phyloP scores from a whole-genome alignment of 2,113 vertebrate species.

The Lonchura striata region DNA sequence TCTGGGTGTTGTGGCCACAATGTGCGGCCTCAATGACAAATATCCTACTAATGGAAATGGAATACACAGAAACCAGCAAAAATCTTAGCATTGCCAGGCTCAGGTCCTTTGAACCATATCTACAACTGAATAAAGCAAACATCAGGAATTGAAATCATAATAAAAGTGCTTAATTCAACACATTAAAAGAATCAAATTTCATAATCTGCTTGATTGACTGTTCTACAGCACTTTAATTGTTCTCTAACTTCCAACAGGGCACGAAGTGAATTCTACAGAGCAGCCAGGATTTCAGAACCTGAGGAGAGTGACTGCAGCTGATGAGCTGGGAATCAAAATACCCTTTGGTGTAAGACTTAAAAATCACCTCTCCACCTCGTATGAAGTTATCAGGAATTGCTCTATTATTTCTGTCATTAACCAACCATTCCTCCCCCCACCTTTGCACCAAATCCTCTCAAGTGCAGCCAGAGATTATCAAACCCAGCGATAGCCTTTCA shows the following conservation, averaged over 20 bases:
- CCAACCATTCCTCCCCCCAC: background rate
- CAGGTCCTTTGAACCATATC: background rate
- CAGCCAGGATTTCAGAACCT: conserved; percentile 3
- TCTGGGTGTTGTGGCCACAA: background rate
- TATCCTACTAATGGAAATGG: background rate
- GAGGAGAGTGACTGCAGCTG: background rate
- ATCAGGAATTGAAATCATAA: background rate
- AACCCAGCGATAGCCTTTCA: conserved; percentile 64
- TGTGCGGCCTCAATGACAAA: background rate
- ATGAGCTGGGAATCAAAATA: background rate
- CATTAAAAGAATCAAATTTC: conserved; percentile 33
- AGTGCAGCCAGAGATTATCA: conserved; percentile 67
- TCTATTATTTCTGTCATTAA: conserved; percentile 65
- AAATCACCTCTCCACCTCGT: background rate
- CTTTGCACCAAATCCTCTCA: conserved; percentile 39
- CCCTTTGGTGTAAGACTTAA: background rate
- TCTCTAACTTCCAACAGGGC: background rate
- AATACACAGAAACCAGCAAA: background rate
- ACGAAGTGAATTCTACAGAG: background rate
- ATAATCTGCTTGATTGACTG: conserved; percentile 41
- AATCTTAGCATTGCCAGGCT: background rate
- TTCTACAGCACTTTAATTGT: background rate
- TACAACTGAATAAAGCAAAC: background rate
- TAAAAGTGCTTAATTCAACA: conserved; percentile 16
- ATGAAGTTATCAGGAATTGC: conserved; percentile 52